These are phyloP conservation scores for Cremastinae sp. DNA, from an alignment of 2,888 invertebrate genomes.

Conservation along the genomic window DNA sequence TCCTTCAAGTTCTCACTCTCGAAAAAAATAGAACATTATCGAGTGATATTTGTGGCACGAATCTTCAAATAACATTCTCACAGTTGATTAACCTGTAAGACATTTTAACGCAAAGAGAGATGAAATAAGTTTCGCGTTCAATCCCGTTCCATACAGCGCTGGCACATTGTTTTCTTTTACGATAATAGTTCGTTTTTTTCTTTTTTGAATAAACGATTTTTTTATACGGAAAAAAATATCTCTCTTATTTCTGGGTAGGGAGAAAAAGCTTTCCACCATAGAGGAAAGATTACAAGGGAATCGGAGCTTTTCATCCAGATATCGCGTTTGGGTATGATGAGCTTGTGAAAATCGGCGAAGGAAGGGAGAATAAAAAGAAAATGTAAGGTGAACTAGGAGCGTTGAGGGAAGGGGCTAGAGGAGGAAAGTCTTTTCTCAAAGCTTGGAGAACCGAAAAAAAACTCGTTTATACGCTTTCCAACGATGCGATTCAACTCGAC, in stretches of 20 bases:
- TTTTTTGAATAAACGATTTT: not conserved
- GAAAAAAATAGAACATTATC: too few relatives aligned
- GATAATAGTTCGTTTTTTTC: not conserved
- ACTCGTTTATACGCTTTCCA: slow-evolving; percentile 31
- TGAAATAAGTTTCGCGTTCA: too few relatives aligned
- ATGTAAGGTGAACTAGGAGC: not conserved
- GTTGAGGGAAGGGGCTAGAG: not conserved
- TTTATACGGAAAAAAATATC: slow-evolving; percentile 3
- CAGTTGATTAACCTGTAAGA: too few relatives aligned
- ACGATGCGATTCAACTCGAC: slow-evolving; percentile 11
- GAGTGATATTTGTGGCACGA: too few relatives aligned
- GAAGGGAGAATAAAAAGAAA: not conserved
- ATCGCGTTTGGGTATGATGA: slow-evolving; percentile 23
- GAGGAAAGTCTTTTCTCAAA: slow-evolving; percentile 5
- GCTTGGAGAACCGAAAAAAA: slow-evolving; percentile 17
- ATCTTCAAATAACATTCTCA: too few relatives aligned
- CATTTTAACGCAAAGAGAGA: too few relatives aligned
- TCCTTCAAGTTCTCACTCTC: too few relatives aligned
- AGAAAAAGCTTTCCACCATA: not conserved
- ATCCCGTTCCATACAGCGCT: too few relatives aligned
- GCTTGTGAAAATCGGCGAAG: slow-evolving; percentile 27
- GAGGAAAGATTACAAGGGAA: slow-evolving; percentile 20
- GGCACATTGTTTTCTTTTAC: not conserved
- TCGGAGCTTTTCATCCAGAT: slow-evolving; percentile 20
- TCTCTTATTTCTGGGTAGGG: not conserved